Evolutionary conservation across 2,113 vertebrate species (phyloP).

Genomic region (Arvicanthis niloticus): DNA sequence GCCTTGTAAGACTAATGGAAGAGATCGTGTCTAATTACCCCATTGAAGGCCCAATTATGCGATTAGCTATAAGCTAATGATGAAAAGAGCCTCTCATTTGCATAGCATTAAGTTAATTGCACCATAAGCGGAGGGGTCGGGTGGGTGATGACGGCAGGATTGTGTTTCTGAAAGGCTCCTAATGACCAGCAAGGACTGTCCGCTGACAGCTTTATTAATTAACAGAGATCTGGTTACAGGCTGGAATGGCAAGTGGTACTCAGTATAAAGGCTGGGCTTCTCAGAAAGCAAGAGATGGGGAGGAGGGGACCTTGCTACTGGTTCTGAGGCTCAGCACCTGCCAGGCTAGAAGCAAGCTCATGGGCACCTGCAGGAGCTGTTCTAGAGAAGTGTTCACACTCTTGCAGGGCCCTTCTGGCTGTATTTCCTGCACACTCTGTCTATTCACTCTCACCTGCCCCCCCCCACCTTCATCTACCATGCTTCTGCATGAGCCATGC

Average conservation of each 20-base stretch:
- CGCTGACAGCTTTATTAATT: slow-evolving; percentile 98
- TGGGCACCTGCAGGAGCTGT: background rate
- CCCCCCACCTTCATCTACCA: background rate
- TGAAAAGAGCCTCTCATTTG: slow-evolving; percentile 94
- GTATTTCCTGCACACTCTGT: background rate
- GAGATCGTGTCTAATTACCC: slow-evolving; percentile 95
- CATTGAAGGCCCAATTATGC: slow-evolving; percentile 96
- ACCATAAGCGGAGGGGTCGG: slow-evolving; percentile 87
- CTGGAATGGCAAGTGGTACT: slow-evolving; percentile 76
- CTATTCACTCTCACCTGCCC: accelerated
- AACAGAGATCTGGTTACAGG: slow-evolving; percentile 94
- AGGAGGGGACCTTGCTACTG: background rate
- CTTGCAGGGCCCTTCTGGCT: background rate
- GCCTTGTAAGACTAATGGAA: slow-evolving; percentile 93
- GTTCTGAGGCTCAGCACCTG: slow-evolving; percentile 52
- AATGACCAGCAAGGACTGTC: slow-evolving; percentile 91
- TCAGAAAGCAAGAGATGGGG: slow-evolving; percentile 61
- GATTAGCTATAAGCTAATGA: slow-evolving; percentile 95
- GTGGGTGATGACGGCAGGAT: slow-evolving; percentile 89
- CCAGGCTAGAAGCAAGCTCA: background rate
- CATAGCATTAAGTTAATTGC: slow-evolving; percentile 99
- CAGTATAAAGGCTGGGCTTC: background rate
- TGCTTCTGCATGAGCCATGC: background rate
- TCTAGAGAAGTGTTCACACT: background rate
- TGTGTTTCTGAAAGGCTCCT: slow-evolving; percentile 94